Conservation (phyloP, 2,888 invertebrate species). For the Strigamia crassipes region DNA sequence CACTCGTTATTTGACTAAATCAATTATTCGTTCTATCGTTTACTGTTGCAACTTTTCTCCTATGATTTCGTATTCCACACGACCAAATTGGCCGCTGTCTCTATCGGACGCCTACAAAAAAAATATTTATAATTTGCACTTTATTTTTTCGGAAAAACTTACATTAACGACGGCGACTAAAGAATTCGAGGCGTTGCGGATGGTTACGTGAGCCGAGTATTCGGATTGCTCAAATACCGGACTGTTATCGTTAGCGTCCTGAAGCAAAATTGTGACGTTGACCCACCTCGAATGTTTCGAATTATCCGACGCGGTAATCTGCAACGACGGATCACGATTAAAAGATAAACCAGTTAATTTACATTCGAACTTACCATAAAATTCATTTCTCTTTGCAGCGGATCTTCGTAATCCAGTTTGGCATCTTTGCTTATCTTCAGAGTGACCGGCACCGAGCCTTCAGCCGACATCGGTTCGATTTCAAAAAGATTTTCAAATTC, state of each 20-base stretch:
- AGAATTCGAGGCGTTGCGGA: background rate
- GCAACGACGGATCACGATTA: background rate
- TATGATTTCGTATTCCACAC: slow-evolving; percentile 60
- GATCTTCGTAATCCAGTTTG: slow-evolving; percentile 73
- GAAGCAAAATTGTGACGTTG: slow-evolving; percentile 53
- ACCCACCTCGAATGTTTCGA: slow-evolving; percentile 45
- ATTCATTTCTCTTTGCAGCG: slow-evolving; percentile 65
- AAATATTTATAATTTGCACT: background rate
- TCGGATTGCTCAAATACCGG: slow-evolving; percentile 58
- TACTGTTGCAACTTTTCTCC: background rate
- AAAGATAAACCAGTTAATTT: background rate
- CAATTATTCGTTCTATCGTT: too few relatives aligned
- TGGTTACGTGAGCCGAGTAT: slow-evolving; percentile 44
- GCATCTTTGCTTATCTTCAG: slow-evolving; percentile 58
- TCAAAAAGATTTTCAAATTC: slow-evolving; percentile 66
- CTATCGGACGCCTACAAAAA: slow-evolving; percentile 65
- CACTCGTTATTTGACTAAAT: background rate
- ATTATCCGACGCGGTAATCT: slow-evolving; percentile 45
- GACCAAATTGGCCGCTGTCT: slow-evolving; percentile 74
- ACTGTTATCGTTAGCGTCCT: slow-evolving; percentile 61
- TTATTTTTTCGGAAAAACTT: background rate
- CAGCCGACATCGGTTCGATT: slow-evolving; percentile 70
- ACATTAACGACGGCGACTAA: background rate
- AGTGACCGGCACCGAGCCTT: slow-evolving; percentile 75
- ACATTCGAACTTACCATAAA: slow-evolving; percentile 65